phyloP scores from a whole-genome alignment of 2,888 invertebrate species.

The Asteroscopus sphinx region DNA sequence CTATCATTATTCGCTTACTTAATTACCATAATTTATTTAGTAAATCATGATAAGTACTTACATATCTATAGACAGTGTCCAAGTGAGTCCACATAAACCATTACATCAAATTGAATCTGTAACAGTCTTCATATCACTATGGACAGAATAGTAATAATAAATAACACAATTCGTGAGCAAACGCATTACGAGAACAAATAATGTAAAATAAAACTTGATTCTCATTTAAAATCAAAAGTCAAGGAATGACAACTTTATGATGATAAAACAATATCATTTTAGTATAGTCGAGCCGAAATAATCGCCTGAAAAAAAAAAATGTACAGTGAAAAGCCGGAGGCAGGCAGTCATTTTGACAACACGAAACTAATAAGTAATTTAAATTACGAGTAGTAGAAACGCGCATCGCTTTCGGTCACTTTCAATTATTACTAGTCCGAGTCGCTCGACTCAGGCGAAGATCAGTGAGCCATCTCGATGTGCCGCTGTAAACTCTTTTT shows the following conservation, averaged over 20 bases:
- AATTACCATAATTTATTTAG: slow-evolving; percentile 64
- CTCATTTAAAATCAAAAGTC: slow-evolving; percentile 64
- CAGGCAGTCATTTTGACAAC: slow-evolving; percentile 35
- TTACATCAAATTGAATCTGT: slow-evolving; percentile 63
- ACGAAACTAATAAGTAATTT: slow-evolving; percentile 32
- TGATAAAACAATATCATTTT: slow-evolving; percentile 56
- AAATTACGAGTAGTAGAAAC: slow-evolving; percentile 44
- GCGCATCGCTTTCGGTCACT: slow-evolving; percentile 45
- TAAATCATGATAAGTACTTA: slow-evolving; percentile 76
- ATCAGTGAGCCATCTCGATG: slow-evolving; percentile 88
- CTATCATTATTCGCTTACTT: slow-evolving; percentile 59
- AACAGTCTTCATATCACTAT: slow-evolving; percentile 72
- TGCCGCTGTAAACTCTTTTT: slow-evolving; percentile 88
- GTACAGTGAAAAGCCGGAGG: slow-evolving; percentile 48
- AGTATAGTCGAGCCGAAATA: slow-evolving; percentile 49
- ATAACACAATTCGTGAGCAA: slow-evolving; percentile 83
- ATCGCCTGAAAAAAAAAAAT: slow-evolving; percentile 33
- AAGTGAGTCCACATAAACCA: slow-evolving; percentile 63
- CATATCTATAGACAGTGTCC: slow-evolving; percentile 59
- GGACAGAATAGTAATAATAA: slow-evolving; percentile 75
- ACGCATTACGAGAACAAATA: slow-evolving; percentile 69
- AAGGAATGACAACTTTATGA: slow-evolving; percentile 72
- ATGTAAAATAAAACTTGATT: slow-evolving; percentile 62
- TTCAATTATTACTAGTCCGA: slow-evolving; percentile 40
- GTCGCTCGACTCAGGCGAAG: slow-evolving; percentile 30